phyloP scores from a whole-genome alignment of 2,797 vertebrate species.

The Phalanger gymnotis region DNA sequence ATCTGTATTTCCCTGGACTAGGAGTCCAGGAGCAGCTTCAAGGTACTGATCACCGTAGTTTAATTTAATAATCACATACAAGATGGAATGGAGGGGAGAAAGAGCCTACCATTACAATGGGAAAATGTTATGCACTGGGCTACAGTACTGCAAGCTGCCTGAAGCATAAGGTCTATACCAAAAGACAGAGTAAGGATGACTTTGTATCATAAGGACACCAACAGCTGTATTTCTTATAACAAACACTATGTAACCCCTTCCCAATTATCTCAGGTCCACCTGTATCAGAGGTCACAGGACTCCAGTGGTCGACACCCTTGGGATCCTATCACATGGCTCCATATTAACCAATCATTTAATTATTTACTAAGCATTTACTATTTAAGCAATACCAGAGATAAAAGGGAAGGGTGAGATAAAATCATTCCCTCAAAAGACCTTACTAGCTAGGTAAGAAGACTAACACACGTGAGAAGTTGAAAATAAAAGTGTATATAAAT shows the following conservation, averaged over 20 bases:
- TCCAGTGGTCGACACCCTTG: background rate
- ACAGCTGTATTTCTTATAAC: background rate
- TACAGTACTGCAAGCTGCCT: background rate
- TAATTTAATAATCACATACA: too few species aligned
- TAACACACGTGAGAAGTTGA: background rate
- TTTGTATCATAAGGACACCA: background rate
- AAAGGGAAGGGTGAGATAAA: background rate
- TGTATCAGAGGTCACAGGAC: background rate
- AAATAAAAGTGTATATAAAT: background rate
- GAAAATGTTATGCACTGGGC: background rate
- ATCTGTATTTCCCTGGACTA: background rate
- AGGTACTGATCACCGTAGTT: too few species aligned
- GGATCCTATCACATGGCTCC: background rate
- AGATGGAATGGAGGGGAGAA: too few species aligned
- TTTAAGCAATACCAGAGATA: background rate
- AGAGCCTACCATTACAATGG: too few species aligned
- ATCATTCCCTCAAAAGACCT: background rate
- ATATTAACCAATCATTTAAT: background rate
- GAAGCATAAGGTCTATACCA: background rate
- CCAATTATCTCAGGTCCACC: background rate
- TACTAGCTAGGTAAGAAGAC: background rate
- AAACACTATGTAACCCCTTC: background rate
- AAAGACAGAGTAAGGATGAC: background rate
- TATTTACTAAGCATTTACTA: background rate
- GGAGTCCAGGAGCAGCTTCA: too few species aligned